These are phyloP conservation scores for Epinephelus awoara DNA, from an alignment of 2,797 vertebrate species.

Conservation along the genomic window DNA sequence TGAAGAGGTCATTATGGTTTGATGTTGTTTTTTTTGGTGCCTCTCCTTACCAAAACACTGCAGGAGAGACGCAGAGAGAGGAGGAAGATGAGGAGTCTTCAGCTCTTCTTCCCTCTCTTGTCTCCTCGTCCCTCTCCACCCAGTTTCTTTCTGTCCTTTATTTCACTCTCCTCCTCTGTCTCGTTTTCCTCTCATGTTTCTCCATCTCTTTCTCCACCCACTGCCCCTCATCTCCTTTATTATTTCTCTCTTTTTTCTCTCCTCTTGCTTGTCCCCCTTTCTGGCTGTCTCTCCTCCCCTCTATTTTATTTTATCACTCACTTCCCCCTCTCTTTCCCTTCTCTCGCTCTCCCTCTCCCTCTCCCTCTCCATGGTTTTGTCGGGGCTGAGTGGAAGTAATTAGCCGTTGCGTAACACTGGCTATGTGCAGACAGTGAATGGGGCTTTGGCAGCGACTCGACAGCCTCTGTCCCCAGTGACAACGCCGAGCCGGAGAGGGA, in stretches of 20 bases:
- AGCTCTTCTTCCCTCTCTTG: background rate
- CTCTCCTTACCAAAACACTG: slow-evolving; percentile 36
- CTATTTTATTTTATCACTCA: slow-evolving; percentile 53
- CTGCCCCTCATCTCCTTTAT: slow-evolving; percentile 24
- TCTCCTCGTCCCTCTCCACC: slow-evolving; percentile 20
- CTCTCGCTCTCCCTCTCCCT: slow-evolving; percentile 26
- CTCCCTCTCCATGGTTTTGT: slow-evolving; percentile 56
- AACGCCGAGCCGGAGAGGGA: slow-evolving; percentile 66
- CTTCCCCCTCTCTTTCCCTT: slow-evolving; percentile 13
- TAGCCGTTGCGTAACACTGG: slow-evolving; percentile 82
- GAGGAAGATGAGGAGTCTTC: slow-evolving; percentile 1
- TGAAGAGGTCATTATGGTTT: slow-evolving; percentile 59
- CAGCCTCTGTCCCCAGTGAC: slow-evolving; percentile 67
- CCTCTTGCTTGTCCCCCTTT: slow-evolving; percentile 1
- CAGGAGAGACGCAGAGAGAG: background rate
- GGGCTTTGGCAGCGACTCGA: slow-evolving; percentile 73
- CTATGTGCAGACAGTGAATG: slow-evolving; percentile 79
- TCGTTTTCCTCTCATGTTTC: background rate
- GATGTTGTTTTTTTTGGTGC: slow-evolving; percentile 38
- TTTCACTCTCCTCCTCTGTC: background rate
- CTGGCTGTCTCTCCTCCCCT: slow-evolving; percentile 1
- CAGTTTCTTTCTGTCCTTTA: slow-evolving; percentile 8
- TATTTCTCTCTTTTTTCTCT: slow-evolving; percentile 26
- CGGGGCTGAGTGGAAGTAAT: slow-evolving; percentile 82
- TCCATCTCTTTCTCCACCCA: slow-evolving; percentile 13